Evolutionary conservation across 2,113 vertebrate species (phyloP).

Genomic region (Sorex araneus): DNA sequence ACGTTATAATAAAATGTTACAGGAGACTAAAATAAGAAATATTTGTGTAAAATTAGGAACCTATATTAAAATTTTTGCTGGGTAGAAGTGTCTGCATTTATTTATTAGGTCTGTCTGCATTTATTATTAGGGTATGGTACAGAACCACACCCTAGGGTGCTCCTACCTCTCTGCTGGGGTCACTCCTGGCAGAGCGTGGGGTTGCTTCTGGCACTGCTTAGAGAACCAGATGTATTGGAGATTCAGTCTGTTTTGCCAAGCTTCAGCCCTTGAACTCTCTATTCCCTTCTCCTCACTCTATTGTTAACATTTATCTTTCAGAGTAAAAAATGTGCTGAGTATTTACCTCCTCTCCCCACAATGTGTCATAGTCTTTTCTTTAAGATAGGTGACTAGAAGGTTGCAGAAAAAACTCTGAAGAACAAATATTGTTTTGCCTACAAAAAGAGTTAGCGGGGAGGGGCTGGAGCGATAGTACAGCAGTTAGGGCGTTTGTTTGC

Average conservation of each 20-base stretch:
- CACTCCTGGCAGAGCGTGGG: too few relatives aligned
- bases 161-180: too few relatives aligned
- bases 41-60: conserved; percentile 47
- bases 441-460: too few relatives aligned
- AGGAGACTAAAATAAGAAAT: not conserved
- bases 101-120: conserved; percentile 18
- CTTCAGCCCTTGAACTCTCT: not conserved
- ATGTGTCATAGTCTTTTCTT: not conserved
- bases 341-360: too few relatives aligned
- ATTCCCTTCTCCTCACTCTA: not conserved
- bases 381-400: conserved; percentile 23
- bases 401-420: conserved; percentile 37
- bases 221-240: not conserved
- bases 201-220: not conserved
- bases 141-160: too few relatives aligned
- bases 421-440: conserved; percentile 1
- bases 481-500: too few relatives aligned
- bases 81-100: not conserved
- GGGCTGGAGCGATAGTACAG: too few relatives aligned
- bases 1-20: conserved; percentile 47
- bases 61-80: conserved; percentile 32
- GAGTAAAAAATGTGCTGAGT: conserved; percentile 27
- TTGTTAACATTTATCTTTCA: conserved; percentile 29
- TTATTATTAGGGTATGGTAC: not conserved
- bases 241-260: not conserved